Evolutionary conservation across 1,140 invertebrate genomes (phyloP).

Genomic region (Brachionus koreanus): DNA sequence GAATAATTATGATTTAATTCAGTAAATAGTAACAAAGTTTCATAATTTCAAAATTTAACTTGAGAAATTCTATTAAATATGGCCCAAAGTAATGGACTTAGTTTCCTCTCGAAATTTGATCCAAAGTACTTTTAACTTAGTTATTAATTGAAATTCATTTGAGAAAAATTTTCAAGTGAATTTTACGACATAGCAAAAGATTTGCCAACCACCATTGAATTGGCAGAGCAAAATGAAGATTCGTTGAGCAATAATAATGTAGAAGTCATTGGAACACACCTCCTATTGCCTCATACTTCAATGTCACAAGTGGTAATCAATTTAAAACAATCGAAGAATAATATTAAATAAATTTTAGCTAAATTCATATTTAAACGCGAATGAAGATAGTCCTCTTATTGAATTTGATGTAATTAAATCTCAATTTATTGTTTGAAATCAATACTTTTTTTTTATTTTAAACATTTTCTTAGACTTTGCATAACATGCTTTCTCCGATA

Average conservation of each 20-base stretch:
- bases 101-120: slow-evolving; percentile 32
- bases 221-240: slow-evolving; percentile 1
- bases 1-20: neutral
- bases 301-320: slow-evolving; percentile 17
- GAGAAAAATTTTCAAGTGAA: neutral
- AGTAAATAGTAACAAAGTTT: slow-evolving; percentile 3
- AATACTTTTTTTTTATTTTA: neutral
- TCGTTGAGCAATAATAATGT: neutral
- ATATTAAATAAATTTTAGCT: neutral
- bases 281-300: neutral
- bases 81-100: slow-evolving; percentile 22
- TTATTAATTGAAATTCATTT: neutral
- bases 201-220: slow-evolving; percentile 6
- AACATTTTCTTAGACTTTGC: neutral
- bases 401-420: slow-evolving; percentile 14
- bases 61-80: neutral
- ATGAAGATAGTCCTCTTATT: neutral
- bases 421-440: too few species aligned
- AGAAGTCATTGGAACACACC: neutral
- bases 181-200: slow-evolving; percentile 32
- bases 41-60: slow-evolving; percentile 9
- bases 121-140: neutral
- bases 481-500: neutral
- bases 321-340: neutral
- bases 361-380: neutral